Base-by-base conservation (phyloP, 2,113 vertebrate species). In the Gasterosteus aculeatus region DNA sequence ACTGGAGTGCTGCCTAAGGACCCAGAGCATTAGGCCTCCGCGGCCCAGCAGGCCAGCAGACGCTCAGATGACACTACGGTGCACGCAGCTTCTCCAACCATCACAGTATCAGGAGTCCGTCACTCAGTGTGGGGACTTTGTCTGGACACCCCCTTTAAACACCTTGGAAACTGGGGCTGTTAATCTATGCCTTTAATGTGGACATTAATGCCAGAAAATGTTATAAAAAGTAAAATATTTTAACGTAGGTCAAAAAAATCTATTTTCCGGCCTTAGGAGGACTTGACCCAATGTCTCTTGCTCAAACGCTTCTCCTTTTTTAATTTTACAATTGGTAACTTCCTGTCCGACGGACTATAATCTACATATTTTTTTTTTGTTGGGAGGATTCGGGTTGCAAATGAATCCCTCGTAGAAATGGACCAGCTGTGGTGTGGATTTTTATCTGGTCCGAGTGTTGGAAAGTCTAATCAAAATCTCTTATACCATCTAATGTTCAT, bases 1-100 rank as follows among this genome's bases (percentile, higher is more conserved):
- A 91, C 81, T 72, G 74, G 83, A 89, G 87, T 77, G 83, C 85
- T 91, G 82, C 0, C 84, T 90, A 90, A 90, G 85, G 87, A 88
- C 77, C 85, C 69, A 26, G 77, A 84, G 81, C 80, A 85, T 89
- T 79, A 88, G 75, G 75, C 62, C 65, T 81, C 62, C 49, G 19
- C 80, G n/a, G 44, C 41, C 0, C 33, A 63, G 71, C 47, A n/a
- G 76, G 78, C 70, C 80, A n/a, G 64, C 79, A 84, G 80, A 86
- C 82, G 60, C 2, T 2, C 35, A 79, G 74, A 75, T 79, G 77
- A 19, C 69, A 72, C 81, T 83, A 18, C 6, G 22, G 58, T 38
- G 15, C 72, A 68, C 59, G 60, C 64, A 66, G 79, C 75, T 81
- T n/a, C 22, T 26, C 22, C 22, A 26, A 26, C 22, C 22, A 26